Conservation (phyloP, 2,113 vertebrate genomes). For the Alligator sinensis region DNA sequence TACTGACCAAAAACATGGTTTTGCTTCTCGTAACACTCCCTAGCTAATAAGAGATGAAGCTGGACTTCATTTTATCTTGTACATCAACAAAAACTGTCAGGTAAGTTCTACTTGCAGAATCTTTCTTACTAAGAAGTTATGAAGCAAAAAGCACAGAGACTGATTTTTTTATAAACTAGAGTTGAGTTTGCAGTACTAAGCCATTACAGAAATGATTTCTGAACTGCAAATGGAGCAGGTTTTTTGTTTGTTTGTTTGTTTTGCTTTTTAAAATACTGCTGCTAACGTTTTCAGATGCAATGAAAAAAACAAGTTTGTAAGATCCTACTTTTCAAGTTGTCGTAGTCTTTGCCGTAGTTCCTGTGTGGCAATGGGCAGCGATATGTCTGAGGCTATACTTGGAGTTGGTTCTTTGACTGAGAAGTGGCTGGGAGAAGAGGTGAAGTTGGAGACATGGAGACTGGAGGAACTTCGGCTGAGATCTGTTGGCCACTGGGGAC, state of each 20-base stretch:
- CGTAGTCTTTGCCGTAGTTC: conserved; percentile 92
- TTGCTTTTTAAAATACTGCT: background rate
- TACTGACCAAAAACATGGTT: background rate
- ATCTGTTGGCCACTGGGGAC: conserved; percentile 75
- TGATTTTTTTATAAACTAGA: background rate
- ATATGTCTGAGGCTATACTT: conserved; percentile 96
- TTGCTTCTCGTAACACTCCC: background rate
- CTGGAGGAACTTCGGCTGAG: conserved; percentile 85
- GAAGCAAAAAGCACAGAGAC: background rate
- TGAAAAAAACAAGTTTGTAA: background rate
- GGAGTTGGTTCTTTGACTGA: conserved; percentile 92
- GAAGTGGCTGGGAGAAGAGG: conserved; percentile 85
- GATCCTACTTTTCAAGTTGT: conserved; percentile 91
- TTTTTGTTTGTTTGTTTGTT: background rate
- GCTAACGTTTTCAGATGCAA: background rate
- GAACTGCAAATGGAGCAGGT: background rate
- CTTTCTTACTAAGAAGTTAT: background rate
- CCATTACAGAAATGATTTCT: background rate
- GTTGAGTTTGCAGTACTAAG: background rate
- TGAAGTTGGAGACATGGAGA: conserved; percentile 78
- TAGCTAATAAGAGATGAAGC: background rate
- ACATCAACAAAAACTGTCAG: background rate
- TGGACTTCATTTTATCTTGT: background rate
- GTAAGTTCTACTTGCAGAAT: background rate
- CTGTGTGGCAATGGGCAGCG: conserved; percentile 90